A percentile compares a stretch with the other conserved stretches of the same genome.
These are phyloP conservation scores for Nasonia giraulti DNA, from an alignment of 1,140 invertebrate species.

Conservation along the genomic window DNA sequence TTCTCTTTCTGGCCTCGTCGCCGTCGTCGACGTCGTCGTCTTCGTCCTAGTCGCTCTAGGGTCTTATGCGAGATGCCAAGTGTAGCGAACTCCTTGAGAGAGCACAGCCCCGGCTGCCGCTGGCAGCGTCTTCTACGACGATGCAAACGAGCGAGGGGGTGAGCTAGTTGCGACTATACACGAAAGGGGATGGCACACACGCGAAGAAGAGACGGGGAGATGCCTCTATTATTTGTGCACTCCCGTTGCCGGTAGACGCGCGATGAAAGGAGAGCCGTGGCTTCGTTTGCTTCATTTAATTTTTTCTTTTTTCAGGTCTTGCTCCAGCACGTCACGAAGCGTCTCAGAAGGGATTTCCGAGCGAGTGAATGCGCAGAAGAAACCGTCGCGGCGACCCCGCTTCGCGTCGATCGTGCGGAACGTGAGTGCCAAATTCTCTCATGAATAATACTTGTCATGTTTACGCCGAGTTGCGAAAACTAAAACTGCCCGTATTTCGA, in stretches of 20 bases:
- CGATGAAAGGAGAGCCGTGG: neutral
- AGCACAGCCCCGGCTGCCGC: neutral
- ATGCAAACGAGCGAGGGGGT: neutral
- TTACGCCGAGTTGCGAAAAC: neutral
- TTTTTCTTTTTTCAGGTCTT: too few relatives aligned
- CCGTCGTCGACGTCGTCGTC: neutral
- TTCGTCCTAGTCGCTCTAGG: neutral
- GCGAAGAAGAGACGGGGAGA: constrained; percentile 19
- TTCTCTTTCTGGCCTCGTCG: neutral
- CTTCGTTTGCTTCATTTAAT: neutral
- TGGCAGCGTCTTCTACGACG: neutral
- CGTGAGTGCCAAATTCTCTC: neutral
- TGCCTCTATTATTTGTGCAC: constrained; percentile 24
- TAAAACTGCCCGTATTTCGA: neutral
- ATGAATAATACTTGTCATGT: neutral
- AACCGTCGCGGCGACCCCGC: too few relatives aligned
- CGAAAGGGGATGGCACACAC: constrained; percentile 27
- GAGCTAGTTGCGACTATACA: neutral
- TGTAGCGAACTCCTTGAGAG: neutral
- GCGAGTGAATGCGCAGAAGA: too few relatives aligned
- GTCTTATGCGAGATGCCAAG: neutral
- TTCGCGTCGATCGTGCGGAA: too few relatives aligned
- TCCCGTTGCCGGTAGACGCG: neutral
- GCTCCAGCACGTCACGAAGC: too few relatives aligned
- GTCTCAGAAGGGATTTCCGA: too few relatives aligned